Evolutionary conservation across 2,888 invertebrate species (phyloP).

Genomic region (Hypselothyrea guttata): DNA sequence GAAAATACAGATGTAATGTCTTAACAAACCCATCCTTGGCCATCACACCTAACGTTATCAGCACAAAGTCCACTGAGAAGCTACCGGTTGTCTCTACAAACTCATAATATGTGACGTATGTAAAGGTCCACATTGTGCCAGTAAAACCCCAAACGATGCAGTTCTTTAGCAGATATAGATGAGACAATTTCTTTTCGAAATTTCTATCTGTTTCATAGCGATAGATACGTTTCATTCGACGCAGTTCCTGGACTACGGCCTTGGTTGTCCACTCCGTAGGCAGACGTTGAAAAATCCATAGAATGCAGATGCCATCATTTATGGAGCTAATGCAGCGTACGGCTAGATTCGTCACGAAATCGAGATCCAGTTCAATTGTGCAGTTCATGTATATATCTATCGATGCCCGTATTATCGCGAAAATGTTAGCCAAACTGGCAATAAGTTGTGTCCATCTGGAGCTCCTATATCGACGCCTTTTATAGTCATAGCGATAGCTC

Average conservation of each 20-base stretch:
- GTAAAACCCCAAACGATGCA: slow-evolving; percentile 9
- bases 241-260: slow-evolving; percentile 3
- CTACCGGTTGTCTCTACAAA: rapidly evolving
- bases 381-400: background rate
- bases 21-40: slow-evolving; percentile 7
- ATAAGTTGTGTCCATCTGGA: slow-evolving; percentile 26
- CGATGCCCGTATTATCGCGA: rapidly evolving
- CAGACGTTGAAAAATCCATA: slow-evolving; percentile 27
- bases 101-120: background rate
- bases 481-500: slow-evolving; percentile 46
- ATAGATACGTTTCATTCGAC: no score
- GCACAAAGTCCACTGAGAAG: rapidly evolving
- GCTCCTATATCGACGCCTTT: background rate
- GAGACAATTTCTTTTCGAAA: background rate
- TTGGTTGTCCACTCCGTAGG: slow-evolving; percentile 17
- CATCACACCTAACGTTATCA: background rate
- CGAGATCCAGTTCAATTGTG: background rate
- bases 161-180: slow-evolving; percentile 28
- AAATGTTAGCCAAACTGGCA: slow-evolving; percentile 29
- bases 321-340: slow-evolving; percentile 9
- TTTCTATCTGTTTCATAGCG: no score
- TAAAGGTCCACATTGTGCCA: background rate
- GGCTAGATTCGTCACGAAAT: background rate
- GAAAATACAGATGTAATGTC: slow-evolving; percentile 31
- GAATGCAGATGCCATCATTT: slow-evolving; percentile 22